These are phyloP conservation scores for Zaprionus vittiger DNA, from an alignment of 1,140 invertebrate genomes.

Conservation along the genomic window DNA sequence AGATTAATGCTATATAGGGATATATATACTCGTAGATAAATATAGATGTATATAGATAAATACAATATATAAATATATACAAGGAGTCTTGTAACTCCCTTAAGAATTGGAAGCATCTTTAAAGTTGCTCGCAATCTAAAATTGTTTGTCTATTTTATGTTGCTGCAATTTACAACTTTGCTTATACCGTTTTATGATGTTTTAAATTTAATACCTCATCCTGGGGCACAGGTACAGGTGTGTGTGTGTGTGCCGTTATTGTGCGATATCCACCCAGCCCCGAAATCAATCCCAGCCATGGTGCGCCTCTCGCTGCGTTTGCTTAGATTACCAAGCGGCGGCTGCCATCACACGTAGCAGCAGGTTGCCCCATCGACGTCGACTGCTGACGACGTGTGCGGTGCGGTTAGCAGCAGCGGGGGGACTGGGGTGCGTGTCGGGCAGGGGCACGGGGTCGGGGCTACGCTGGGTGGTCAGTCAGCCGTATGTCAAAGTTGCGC, in stretches of 20 bases:
- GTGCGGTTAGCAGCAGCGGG: neutral
- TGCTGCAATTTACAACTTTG: constrained; percentile 22
- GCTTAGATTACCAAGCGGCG: constrained; percentile 55
- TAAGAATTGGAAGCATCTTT: neutral
- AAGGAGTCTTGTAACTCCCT: neutral
- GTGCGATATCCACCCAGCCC: constrained; percentile 2
- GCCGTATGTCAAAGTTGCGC: constrained; percentile 16
- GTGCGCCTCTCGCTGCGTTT: constrained; percentile 58
- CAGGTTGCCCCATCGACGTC: constrained; percentile 28
- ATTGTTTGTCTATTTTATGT: constrained; percentile 27
- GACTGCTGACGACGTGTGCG: constrained; percentile 8
- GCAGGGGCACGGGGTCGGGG: constrained; percentile 8
- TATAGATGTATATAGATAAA: too few relatives aligned
- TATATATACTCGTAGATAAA: too few relatives aligned
- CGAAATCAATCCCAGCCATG: constrained; percentile 32
- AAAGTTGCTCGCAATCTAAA: neutral
- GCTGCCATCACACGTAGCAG: constrained; percentile 60
- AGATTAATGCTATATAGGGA: neutral
- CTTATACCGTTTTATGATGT: constrained; percentile 54
- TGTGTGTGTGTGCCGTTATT: neutral
- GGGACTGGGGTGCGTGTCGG: neutral
- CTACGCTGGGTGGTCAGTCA: constrained; percentile 59
- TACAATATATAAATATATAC: too few relatives aligned
- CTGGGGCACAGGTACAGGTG: neutral
- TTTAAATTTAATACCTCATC: constrained; percentile 53